Base-by-base conservation (phyloP, 1,140 invertebrate species). In the Leptoteleia sp. region DNA sequence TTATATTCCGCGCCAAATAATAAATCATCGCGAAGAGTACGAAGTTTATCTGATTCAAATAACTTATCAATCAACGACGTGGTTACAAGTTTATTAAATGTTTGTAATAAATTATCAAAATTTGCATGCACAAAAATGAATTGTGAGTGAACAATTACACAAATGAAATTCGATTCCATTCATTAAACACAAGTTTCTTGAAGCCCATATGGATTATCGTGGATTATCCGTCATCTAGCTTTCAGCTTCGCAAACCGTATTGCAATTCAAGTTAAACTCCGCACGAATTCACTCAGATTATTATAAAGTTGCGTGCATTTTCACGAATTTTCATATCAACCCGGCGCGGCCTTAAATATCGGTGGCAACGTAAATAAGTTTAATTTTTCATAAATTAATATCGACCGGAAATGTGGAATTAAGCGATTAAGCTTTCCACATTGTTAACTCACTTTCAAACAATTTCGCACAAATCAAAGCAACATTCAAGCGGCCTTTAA, bases 171-270 rank as follows among this genome's bases (percentile, higher is more conserved):
- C n/a, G n/a, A n/a, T n/a, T 22, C 33, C 19, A 70, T 54, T 59
- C 35, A 33, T 57, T 43, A 61, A 52, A 57, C 16, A 19, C 7
- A 12, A 7, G 27, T 47, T 68, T 29, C 29, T 68, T 57, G n/a
- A 47, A 47, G 19, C 38, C 15, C 31, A 37, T 48, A 57, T 40
- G 52, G 52, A 68, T 57, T 57, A 62, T 62, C 31, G 31, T 22
- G 52, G 67, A 71, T 71, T 71, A 71, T 45, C 38, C 33, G 40
- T 72, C 57, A 62, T 25, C 45, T 35, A 35, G 37, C n/a, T 61
- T 50, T 33, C 52, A 61, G 27, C 38, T 48, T 9, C 0, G 29
- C n/a, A 50, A 62, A 54, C 47, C 38, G 29, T 55, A 52, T 35
- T 37, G 47, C 19, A 54, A 50, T 62, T 38, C 19, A 47, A 43